Evolutionary conservation across 1,140 invertebrate species (phyloP).

Genomic region (Forficula auricularia): DNA sequence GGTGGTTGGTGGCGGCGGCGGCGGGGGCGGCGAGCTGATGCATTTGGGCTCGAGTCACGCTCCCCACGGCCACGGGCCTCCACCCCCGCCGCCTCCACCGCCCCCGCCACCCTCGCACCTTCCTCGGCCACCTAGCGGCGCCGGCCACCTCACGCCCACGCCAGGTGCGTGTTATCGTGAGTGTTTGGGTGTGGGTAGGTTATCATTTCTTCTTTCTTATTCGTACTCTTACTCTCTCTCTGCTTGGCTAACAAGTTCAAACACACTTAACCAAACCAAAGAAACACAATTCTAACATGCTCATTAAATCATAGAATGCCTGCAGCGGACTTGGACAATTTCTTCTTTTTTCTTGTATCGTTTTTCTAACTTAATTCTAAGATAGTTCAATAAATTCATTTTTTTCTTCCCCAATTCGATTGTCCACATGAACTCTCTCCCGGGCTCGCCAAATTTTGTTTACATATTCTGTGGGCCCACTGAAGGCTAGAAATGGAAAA

Average conservation of each 20-base stretch:
- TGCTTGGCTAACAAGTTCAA: conserved; percentile 1
- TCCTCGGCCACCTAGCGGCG: conserved; percentile 30
- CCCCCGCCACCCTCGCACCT: conserved; percentile 16
- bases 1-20: conserved; percentile 31
- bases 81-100: conserved; percentile 9
- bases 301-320: too few species aligned
- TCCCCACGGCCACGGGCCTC: conserved; percentile 27
- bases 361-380: too few species aligned
- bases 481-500: too few species aligned
- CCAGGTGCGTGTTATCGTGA: conserved; percentile 22
- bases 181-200: background rate
- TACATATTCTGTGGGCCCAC: too few species aligned
- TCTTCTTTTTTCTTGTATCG: too few species aligned
- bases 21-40: conserved; percentile 23
- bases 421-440: too few species aligned
- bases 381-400: too few species aligned
- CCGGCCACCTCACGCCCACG: conserved; percentile 41
- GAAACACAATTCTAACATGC: background rate
- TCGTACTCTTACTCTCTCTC: conserved; percentile 3
- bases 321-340: too few species aligned
- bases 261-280: background rate
- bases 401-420: too few species aligned
- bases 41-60: conserved; percentile 26
- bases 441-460: too few species aligned
- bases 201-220: background rate